Percentiles rank a stretch among this genome's conserved stretches.
phyloP scores from a whole-genome alignment of 2,113 vertebrate genomes.

The Mormyrus lacerda region DNA sequence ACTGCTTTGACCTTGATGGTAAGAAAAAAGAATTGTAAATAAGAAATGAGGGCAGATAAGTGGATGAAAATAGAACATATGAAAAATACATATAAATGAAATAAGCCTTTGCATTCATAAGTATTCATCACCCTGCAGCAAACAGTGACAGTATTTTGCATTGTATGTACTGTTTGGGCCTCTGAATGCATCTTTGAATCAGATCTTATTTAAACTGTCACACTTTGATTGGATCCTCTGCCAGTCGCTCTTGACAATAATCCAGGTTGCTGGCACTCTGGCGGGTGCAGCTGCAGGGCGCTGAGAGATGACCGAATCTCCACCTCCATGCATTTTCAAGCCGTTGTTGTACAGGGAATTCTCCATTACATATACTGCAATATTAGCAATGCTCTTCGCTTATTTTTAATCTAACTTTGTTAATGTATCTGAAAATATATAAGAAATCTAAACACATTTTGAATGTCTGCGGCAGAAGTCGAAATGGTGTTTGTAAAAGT shows the following conservation, averaged over 20 bases:
- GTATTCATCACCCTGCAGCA: neutral
- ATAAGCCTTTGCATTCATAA: conserved; percentile 11
- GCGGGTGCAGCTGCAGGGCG: neutral
- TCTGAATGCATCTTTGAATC: neutral
- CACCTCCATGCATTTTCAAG: neutral
- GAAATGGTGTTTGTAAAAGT: neutral
- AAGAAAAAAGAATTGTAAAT: neutral
- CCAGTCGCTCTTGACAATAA: neutral
- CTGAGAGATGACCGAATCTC: neutral
- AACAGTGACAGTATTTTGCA: neutral
- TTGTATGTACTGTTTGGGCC: neutral
- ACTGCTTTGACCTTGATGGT: neutral
- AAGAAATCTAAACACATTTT: neutral
- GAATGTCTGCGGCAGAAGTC: neutral
- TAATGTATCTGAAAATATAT: neutral
- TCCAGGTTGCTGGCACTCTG: neutral
- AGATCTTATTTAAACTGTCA: conserved; percentile 3
- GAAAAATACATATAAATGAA: conserved; percentile 9
- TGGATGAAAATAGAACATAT: conserved; percentile 5
- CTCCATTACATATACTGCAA: neutral
- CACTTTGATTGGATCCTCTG: conserved; percentile 12
- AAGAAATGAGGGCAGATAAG: conserved; percentile 1
- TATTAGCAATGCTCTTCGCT: neutral
- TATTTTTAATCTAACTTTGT: neutral
- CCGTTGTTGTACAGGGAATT: neutral